phyloP scores from a whole-genome alignment of 2,113 vertebrate species.

The Tiliqua scincoides region DNA sequence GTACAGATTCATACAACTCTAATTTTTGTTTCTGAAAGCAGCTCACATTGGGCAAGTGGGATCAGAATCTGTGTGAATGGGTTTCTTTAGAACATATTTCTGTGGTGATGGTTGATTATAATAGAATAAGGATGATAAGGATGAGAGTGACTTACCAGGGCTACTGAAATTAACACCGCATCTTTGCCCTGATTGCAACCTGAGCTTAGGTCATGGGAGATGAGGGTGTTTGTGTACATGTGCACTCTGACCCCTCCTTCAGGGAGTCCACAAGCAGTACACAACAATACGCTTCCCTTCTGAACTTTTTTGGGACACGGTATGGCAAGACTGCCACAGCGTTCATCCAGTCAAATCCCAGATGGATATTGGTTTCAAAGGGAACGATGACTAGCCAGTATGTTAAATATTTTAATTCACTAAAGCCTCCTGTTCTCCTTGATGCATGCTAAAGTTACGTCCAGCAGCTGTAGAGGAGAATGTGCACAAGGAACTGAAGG shows the following conservation, averaged over 20 bases:
- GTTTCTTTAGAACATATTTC: too few relatives aligned
- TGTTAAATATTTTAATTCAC: conserved; percentile 88
- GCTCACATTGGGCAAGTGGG: neutral
- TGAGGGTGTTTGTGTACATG: conserved; percentile 58
- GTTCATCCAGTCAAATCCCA: conserved; percentile 75
- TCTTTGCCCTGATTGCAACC: conserved; percentile 54
- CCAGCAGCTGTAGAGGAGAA: conserved; percentile 83
- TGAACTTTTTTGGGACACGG: conserved; percentile 73
- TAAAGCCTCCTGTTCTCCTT: conserved; percentile 82
- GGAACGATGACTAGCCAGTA: conserved; percentile 84
- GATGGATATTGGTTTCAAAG: conserved; percentile 87
- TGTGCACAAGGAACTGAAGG: conserved; percentile 71
- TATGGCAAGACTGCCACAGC: conserved; percentile 73
- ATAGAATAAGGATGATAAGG: too few relatives aligned
- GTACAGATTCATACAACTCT: neutral
- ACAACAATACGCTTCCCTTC: conserved; percentile 73
- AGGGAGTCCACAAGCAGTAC: conserved; percentile 50
- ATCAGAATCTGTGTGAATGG: neutral
- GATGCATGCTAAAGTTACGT: conserved; percentile 88
- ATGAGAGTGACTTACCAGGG: conserved; percentile 10
- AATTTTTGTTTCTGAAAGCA: neutral
- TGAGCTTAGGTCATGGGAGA: conserved; percentile 54
- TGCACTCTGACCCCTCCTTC: conserved; percentile 43
- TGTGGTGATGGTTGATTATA: neutral
- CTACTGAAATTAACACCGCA: conserved; percentile 55